Base-by-base conservation (phyloP, 2,888 invertebrate species). In the Nebria salina region DNA sequence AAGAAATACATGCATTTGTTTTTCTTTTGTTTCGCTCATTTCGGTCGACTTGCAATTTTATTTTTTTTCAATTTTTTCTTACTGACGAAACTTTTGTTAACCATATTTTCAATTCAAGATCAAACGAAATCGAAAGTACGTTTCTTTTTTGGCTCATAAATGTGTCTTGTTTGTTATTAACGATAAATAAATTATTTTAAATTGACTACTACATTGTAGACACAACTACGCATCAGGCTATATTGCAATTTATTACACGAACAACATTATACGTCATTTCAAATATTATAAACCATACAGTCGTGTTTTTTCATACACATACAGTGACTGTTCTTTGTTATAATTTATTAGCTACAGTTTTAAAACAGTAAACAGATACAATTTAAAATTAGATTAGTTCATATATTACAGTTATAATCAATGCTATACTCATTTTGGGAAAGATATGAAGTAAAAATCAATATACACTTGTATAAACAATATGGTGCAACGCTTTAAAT, bases 171-270 rank as follows among this genome's bases (percentile, higher is more conserved):
- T 11, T 66, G 25, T 66, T 70, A 70, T 70, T 26, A 70, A 70
- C 34, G 70, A 34, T 70, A 11, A 70, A 70, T 78, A 78, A 78
- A 78, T 78, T 78, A 65, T 78, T 78, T 78, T 78, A 72, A 78
- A 78, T 78, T 78, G 78, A 80, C 34, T 25, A 75, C 26, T 80
- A 68, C 75, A 79, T 68, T 79, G 15, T 74, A 79, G 43, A 43
- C 43, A 75, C 34, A 75, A 80, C 75, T 80, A 43, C 79, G 79
- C 79, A 75, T 73, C 73, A 77, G 25, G 68, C 41, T 54, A 54
- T 54, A 54, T 54, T 54, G 54, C 54, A 11, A 13, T 54, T 54
- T 54, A 7, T 54, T 54, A 2, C 13, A 7, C 54, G 34, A 54
- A 54, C 7, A 54, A 54, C 54, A 54, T 7, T 54, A 54, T 54